Conservation (phyloP, 1,140 invertebrate genomes). For the Dreissena rostriformis region DNA sequence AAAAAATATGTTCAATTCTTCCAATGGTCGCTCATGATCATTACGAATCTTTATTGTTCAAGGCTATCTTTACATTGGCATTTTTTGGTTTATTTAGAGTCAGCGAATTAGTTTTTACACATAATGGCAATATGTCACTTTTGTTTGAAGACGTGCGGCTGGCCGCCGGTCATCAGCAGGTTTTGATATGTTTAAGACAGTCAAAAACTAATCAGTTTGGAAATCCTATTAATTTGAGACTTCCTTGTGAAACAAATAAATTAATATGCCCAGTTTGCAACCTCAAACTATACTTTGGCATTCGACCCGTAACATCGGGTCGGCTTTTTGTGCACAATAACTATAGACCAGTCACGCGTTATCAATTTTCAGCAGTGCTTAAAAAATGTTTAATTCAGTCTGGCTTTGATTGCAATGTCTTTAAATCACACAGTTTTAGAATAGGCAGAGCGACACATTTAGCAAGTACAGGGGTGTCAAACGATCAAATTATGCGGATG, state of each 20-base stretch:
- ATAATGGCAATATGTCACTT: background rate
- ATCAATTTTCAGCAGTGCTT: constrained; percentile 20
- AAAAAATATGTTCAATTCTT: background rate
- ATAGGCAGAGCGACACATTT: constrained; percentile 7
- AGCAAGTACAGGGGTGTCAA: constrained; percentile 6
- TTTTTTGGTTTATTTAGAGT: constrained; percentile 10
- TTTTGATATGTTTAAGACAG: background rate
- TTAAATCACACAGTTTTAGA: constrained; percentile 13
- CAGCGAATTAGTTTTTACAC: constrained; percentile 2
- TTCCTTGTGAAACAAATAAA: background rate
- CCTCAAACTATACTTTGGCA: background rate
- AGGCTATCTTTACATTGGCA: background rate
- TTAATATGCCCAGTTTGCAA: constrained; percentile 2
- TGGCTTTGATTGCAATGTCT: background rate
- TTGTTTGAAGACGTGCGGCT: background rate
- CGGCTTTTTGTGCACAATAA: background rate
- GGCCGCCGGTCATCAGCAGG: background rate
- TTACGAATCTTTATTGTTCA: background rate
- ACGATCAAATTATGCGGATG: background rate
- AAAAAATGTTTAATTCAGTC: background rate
- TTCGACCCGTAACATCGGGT: background rate
- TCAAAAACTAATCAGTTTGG: constrained; percentile 5
- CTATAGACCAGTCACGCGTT: background rate
- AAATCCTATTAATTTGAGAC: background rate
- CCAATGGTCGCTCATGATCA: background rate